phyloP scores from a whole-genome alignment of 2,113 vertebrate genomes.

The Phrynocephalus versicolor region DNA sequence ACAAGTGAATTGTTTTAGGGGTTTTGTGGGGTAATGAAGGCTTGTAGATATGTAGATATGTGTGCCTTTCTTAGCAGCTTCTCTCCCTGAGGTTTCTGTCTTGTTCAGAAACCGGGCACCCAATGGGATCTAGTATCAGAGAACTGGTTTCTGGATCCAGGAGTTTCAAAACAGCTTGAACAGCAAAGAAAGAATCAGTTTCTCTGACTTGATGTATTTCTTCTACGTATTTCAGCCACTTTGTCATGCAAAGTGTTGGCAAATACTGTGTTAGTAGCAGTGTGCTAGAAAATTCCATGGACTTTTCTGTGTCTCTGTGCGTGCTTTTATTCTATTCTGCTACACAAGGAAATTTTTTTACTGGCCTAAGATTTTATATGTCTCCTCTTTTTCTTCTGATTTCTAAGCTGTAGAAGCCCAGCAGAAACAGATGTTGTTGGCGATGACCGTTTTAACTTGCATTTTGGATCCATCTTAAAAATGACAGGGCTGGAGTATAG shows the following conservation, averaged over 20 bases:
- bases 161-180: too few species aligned
- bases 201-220: too few species aligned
- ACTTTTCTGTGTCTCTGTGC: neutral
- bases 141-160: too few species aligned
- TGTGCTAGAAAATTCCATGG: neutral
- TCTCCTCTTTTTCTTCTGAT: constrained; percentile 23
- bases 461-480: constrained; percentile 90
- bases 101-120: neutral
- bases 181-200: too few species aligned
- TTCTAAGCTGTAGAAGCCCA: constrained; percentile 79
- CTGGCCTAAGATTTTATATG: neutral
- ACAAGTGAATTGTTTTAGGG: neutral
- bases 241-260: too few species aligned
- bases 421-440: constrained; percentile 83
- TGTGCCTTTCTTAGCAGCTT: neutral
- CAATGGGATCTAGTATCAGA: too few species aligned
- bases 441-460: constrained; percentile 84
- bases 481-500: constrained; percentile 91
- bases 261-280: too few species aligned
- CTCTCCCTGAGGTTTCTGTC: neutral
- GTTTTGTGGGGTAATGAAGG: too few species aligned
- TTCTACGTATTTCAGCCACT: too few species aligned
- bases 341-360: neutral
- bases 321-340: too few species aligned
- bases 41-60: neutral